Base-by-base conservation (phyloP, 2,888 invertebrate species). In the Linnaemya tessellans region DNA sequence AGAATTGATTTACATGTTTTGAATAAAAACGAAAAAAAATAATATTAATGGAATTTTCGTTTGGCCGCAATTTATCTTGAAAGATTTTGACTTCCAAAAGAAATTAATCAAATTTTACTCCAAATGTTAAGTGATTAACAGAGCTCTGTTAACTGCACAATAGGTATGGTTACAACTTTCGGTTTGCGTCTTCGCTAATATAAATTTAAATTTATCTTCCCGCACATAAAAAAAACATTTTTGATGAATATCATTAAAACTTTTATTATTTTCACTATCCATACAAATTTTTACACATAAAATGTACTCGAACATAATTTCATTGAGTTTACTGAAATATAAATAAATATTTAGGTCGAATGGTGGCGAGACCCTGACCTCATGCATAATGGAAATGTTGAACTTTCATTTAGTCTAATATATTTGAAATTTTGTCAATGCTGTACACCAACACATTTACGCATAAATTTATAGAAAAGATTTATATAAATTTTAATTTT, bases 301-400 rank as follows among this genome's bases (percentile, higher is more conserved):
- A 5, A 11, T 22, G 4, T 25, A 25, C 10, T 25, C 13, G n/a
- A 9, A 8, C 35, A 35, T 58, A 25, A 58, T 30, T n/a, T n/a
- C n/a, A 35, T 35, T 58, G 18, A 3, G 1, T 18, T 22, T 35
- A 65, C 15, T 38, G 8, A 38, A 4, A 38, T 38, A 38, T 8
- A 10, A 38, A 38, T 38, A 9, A 5, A 9, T 38, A 30, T 65
- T 30, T 30, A 38, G 20, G 15, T 51, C 35, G 20, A 51, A 11
- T 67, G 30, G 18, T 18, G 18, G 2, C 15, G 46, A 49, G 67
- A 46, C 67, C 77, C 58, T 67, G 67, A 67, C 58, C 67, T 77
- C 58, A 58, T 22, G 35, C 35, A 38, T 3, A 73, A 38, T 73
- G 15, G 9, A 15, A 60, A 41, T 58, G 60, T 60, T 46, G 25